Base-by-base conservation (phyloP, 2,113 vertebrate species). In the Motacilla tschutschensis region DNA sequence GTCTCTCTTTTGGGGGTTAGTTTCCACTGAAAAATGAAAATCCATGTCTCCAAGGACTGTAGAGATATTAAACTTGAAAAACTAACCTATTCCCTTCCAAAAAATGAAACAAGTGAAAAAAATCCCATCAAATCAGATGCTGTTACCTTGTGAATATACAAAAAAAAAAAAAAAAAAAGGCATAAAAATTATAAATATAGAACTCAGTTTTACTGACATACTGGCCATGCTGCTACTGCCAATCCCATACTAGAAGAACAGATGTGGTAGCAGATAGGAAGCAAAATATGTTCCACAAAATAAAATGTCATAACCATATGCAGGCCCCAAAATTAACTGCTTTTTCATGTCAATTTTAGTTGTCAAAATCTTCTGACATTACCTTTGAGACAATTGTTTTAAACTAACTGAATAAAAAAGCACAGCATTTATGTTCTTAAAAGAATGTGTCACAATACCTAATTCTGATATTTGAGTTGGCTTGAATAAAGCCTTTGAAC, bases 291-390 rank as follows among this genome's bases (percentile, higher is more conserved):
- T 69, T 81, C 46, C 12, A 57, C 54, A 69, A 81, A 90, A 69
- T 25, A 53, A 57, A 85, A 82, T 29, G 15, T 58, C 63, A 47
- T 50, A 19, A 43, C 54, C 28, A 41, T 60, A 53, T 9, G 3
- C 38, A 64, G 28, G 31, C 64, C 79, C 94, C 74, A 82, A 72
- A 94, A 87, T 67, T 76, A 83, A 79, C 75, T 87, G 16, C 14
- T 78, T 95, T 94, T 81, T 77, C n/a, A 62, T 67, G 67, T 86
- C 80, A 75, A 24, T 88, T 86, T 57, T 83, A 74, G 50, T 79
- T 91, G 46, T 92, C 87, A 93, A 54, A 87, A 85, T 66, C 19
- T n/a, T 93, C 53, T 79, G 19, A 18, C 41, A 59, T 11, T 60
- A 29, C 29, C 29, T 67, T 89, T 53, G 24, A 84, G 35, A 35